Evolutionary conservation across 1,140 invertebrate species (phyloP).

Genomic region (Tetraneura akinire): DNA sequence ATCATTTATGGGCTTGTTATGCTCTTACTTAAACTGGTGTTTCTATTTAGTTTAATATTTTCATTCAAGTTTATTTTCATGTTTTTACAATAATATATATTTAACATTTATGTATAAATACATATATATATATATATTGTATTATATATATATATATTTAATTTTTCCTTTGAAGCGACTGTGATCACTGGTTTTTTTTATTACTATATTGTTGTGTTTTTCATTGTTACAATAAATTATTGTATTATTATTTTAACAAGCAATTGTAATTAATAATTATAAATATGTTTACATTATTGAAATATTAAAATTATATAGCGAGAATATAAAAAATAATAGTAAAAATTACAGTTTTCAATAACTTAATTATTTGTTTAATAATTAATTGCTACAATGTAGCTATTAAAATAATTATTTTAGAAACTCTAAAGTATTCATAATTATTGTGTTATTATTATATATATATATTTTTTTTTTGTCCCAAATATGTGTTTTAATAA

Average conservation of each 20-base stretch:
- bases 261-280: neutral
- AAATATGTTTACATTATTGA: neutral
- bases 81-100: constrained; percentile 14
- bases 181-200: constrained; percentile 47
- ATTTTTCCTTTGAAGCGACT: constrained; percentile 50
- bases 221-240: constrained; percentile 14
- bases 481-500: constrained; percentile 13
- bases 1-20: neutral
- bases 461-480: too few species aligned
- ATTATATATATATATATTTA: constrained; percentile 18
- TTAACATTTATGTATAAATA: neutral
- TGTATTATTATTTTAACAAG: neutral
- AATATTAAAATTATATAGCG: neutral
- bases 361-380: constrained; percentile 13
- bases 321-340: neutral
- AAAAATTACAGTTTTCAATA: neutral
- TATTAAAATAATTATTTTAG: constrained; percentile 27
- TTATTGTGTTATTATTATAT: constrained; percentile 33
- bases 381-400: constrained; percentile 11
- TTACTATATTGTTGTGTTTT: constrained; percentile 21
- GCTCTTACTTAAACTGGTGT: constrained; percentile 37
- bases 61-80: constrained; percentile 17
- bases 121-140: constrained; percentile 15
- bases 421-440: constrained; percentile 25
- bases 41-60: constrained; percentile 40